Base-by-base conservation (phyloP, 2,797 vertebrate species). In the Brachyalestes nurse region DNA sequence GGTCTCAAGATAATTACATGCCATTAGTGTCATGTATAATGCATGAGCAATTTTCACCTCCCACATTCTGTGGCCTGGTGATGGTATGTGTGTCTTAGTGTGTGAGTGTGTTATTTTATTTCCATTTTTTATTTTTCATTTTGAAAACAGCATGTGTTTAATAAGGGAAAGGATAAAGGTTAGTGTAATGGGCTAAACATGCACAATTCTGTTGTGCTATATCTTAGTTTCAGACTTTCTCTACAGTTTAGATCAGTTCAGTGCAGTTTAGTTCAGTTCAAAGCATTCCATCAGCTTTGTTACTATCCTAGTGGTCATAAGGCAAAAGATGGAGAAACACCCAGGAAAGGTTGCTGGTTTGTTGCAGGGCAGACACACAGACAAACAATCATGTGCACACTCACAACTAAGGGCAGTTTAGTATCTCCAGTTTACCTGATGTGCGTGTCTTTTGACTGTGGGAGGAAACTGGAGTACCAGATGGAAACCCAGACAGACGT, bases 11-110 rank as follows among this genome's bases (percentile, higher is more conserved):
- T 87, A 89, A 88, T 87, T 86, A 86, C 58, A 83, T 80, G 72
- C 80, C 79, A 89, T 86, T 87, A 88, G 77, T 85, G 83, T 87
- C 75, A 84, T 86, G 83, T 78, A 87, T 90, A 86, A 89, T 85
- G 86, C 83, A 87, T 86, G 80, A 87, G 79, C 75, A 81, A 86
- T 82, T 81, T 88, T 75, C 83, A 86, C 79, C 79, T 82, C 81
- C 79, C 82, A 85, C 77, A 80, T 86, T 84, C 77, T 57, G 86
- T 80, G 80, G 79, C 80, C 78, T 72, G 53, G 55, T 85, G 84
- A 78, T 82, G 42, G 42, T 45, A 45, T 81, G 82, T 70, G 65
- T 73, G 45, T 45, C 14, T 81, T 65, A 72, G 51, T 66, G 55
- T 55, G 58, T 76, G 57, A 74, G 53, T 25, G 60, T 55, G 45